Evolutionary conservation across 2,797 vertebrate species (phyloP).

Genomic region (Myripristis jacobus): DNA sequence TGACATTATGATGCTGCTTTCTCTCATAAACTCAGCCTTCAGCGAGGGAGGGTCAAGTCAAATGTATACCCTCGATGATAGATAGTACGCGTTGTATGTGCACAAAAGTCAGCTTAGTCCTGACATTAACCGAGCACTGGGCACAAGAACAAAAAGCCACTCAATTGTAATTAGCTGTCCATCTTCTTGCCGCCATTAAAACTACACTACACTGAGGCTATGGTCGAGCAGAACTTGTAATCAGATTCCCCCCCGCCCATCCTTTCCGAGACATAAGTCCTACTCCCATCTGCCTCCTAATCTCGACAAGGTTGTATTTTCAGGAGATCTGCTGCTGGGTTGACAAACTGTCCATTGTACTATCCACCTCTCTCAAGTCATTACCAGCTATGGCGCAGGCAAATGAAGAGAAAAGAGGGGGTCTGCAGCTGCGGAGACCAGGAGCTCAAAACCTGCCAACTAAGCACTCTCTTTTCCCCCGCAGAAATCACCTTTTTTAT

Average conservation of each 20-base stretch:
- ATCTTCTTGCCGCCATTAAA: conserved; percentile 29
- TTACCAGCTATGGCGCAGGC: conserved; percentile 30
- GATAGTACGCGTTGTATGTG: conserved; percentile 27
- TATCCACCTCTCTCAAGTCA: conserved; percentile 8
- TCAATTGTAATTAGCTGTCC: conserved; percentile 27
- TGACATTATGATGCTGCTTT: conserved; percentile 63
- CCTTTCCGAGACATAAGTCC: conserved; percentile 66
- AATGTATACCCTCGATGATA: conserved; percentile 29
- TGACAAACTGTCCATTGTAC: conserved; percentile 29
- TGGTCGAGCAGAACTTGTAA: conserved; percentile 67
- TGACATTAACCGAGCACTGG: conserved; percentile 22
- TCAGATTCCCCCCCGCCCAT: conserved; percentile 65
- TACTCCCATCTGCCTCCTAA: conserved; percentile 70
- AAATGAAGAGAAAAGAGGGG: conserved; percentile 20
- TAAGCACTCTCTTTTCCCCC: conserved; percentile 8
- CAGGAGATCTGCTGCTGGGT: conserved; percentile 39
- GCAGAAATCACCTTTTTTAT: conserved; percentile 23
- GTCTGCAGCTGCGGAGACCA: conserved; percentile 37
- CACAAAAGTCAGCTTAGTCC: background rate
- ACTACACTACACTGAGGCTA: conserved; percentile 31
- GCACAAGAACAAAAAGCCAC: conserved; percentile 15
- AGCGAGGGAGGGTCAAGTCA: conserved; percentile 43
- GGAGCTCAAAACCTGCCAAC: conserved; percentile 31
- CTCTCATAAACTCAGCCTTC: conserved; percentile 56
- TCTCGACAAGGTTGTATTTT: conserved; percentile 14